Percentiles rank a stretch among this genome's conserved stretches.
phyloP scores from a whole-genome alignment of 2,888 invertebrate genomes.

The Rhimphoctona megacephalus region DNA sequence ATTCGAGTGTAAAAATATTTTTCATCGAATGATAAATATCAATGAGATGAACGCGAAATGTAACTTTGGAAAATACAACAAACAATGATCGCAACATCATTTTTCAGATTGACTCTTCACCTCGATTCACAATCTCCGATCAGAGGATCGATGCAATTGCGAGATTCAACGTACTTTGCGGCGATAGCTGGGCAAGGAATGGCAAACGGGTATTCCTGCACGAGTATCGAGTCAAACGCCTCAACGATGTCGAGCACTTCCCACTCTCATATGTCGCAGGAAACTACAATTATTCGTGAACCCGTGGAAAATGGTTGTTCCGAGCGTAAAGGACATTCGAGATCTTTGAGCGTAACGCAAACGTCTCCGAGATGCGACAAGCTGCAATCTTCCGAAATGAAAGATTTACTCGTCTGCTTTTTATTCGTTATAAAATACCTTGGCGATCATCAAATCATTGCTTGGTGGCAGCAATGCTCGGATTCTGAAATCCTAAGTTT shows the following conservation, averaged over 20 bases:
- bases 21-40: too few species aligned
- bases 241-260: conserved; percentile 89
- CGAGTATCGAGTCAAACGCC: conserved; percentile 91
- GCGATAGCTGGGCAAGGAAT: conserved; percentile 91
- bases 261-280: conserved; percentile 87
- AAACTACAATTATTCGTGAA: conserved; percentile 87
- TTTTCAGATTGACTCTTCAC: conserved; percentile 88
- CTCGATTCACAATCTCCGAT: conserved; percentile 90
- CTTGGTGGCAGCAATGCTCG: conserved; percentile 96
- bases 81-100: not conserved
- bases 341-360: conserved; percentile 87
- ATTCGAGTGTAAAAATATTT: not conserved
- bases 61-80: too few species aligned
- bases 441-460: conserved; percentile 94
- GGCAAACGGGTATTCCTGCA: conserved; percentile 90
- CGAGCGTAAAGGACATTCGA: conserved; percentile 85
- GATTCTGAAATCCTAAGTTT: conserved; percentile 94
- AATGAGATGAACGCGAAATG: too few species aligned
- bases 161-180: conserved; percentile 91
- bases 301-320: conserved; percentile 73
- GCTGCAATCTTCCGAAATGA: conserved; percentile 91
- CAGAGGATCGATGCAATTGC: conserved; percentile 90
- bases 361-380: conserved; percentile 89
- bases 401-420: conserved; percentile 95
- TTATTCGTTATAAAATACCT: conserved; percentile 96